phyloP scores from a whole-genome alignment of 1,140 invertebrate genomes.

The Zaprionus capensis region DNA sequence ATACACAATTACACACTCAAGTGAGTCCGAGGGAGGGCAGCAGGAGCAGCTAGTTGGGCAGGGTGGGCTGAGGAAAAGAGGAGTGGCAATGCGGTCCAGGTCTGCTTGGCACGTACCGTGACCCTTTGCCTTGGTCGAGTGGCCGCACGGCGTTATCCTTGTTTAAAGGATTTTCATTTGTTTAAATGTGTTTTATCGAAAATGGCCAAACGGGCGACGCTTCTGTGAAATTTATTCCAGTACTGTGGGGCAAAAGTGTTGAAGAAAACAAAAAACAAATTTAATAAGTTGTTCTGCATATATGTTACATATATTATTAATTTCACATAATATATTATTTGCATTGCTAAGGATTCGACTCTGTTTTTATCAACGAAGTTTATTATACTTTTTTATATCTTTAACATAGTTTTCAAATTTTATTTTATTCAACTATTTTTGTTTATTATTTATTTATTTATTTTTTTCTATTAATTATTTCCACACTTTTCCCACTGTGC shows the following conservation, averaged over 20 bases:
- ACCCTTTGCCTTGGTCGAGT: slow-evolving; percentile 9
- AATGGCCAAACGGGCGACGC: slow-evolving; percentile 67
- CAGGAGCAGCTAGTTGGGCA: slow-evolving; percentile 47
- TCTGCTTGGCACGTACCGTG: slow-evolving; percentile 1
- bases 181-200: slow-evolving; percentile 82
- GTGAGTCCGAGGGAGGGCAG: slow-evolving; percentile 52
- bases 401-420: neutral
- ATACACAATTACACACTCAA: slow-evolving; percentile 83
- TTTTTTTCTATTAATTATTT: neutral
- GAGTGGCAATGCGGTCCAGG: neutral
- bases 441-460: neutral
- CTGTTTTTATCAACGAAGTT: neutral
- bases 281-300: neutral
- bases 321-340: neutral
- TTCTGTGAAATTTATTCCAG: slow-evolving; percentile 49
- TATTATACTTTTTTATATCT: neutral
- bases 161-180: slow-evolving; percentile 83
- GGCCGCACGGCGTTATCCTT: slow-evolving; percentile 59
- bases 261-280: neutral
- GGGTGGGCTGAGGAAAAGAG: slow-evolving; percentile 9
- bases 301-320: neutral
- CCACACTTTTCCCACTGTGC: slow-evolving; percentile 44
- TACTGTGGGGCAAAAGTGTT: slow-evolving; percentile 34
- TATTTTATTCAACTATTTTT: neutral
- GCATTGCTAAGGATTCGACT: no score